These are phyloP conservation scores for Sclerodermus sp. DNA, from an alignment of 2,888 invertebrate species.

Conservation along the genomic window DNA sequence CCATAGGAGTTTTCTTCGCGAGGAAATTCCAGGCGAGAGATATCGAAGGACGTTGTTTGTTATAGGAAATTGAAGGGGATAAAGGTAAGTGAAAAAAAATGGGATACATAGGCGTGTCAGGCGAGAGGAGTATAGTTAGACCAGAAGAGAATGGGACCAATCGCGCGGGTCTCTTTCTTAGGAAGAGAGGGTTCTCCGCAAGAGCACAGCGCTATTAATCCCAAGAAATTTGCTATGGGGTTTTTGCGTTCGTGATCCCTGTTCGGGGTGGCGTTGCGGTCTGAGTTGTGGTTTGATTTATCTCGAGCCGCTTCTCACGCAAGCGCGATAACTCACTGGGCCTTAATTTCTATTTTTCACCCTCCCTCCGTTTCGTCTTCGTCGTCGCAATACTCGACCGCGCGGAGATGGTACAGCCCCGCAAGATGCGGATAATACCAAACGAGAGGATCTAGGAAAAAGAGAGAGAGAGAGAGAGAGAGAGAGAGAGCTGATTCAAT, in stretches of 20 bases:
- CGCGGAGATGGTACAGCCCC: no score
- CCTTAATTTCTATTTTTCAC: conserved; percentile 55
- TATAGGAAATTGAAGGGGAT: conserved; percentile 1
- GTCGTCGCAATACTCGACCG: no score
- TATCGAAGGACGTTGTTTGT: no score
- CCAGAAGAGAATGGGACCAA: conserved; percentile 30
- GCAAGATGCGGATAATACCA: no score
- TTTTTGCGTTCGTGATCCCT: conserved; percentile 47
- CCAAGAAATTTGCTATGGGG: conserved; percentile 48
- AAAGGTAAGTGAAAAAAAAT: not conserved
- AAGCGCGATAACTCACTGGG: conserved; percentile 54
- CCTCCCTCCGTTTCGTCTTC: conserved; percentile 26
- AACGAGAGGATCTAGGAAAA: no score
- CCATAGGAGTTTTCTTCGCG: no score
- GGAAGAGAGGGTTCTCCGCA: not conserved
- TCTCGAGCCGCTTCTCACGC: conserved; percentile 54
- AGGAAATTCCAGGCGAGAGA: no score
- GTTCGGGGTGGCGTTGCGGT: conserved; percentile 47
- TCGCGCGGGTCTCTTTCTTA: not conserved
- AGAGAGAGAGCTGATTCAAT: no score
- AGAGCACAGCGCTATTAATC: conserved; percentile 46
- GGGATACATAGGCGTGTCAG: not conserved
- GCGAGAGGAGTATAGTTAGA: conserved; percentile 14
- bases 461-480: no score
- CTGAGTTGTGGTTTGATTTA: conserved; percentile 52